Percentiles rank a stretch among this genome's conserved stretches.
Conservation (phyloP, 2,113 vertebrate genomes). For the Macquaria ambigua region DNA sequence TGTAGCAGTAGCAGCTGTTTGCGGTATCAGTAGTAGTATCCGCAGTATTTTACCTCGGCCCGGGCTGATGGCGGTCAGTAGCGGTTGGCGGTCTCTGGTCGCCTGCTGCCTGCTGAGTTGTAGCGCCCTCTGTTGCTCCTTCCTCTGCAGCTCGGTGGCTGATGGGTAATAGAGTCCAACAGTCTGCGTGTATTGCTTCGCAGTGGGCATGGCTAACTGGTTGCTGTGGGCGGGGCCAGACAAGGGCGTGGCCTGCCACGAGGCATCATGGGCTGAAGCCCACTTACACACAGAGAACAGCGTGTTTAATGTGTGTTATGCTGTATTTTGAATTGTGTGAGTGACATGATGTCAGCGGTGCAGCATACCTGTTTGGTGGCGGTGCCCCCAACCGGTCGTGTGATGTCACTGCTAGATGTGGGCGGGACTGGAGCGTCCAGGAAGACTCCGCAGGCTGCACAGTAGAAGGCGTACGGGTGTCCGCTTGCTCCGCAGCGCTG, state of each 20-base stretch:
- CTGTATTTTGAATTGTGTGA: neutral
- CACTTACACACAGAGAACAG: neutral
- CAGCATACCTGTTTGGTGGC: constrained; percentile 9
- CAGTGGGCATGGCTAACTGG: constrained; percentile 58
- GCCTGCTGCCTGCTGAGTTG: constrained; percentile 84
- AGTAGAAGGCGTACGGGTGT: constrained; percentile 85
- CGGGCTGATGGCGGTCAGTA: constrained; percentile 90
- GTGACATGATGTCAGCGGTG: neutral
- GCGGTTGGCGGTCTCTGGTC: constrained; percentile 84
- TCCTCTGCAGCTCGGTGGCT: constrained; percentile 85
- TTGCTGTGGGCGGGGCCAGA: constrained; percentile 37
- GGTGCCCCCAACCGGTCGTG: neutral
- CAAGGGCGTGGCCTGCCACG: constrained; percentile 77
- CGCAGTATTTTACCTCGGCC: constrained; percentile 86
- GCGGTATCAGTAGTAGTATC: neutral
- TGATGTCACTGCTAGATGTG: constrained; percentile 25
- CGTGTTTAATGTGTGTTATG: neutral
- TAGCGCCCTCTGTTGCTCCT: constrained; percentile 78
- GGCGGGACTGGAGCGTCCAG: constrained; percentile 78
- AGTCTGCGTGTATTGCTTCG: constrained; percentile 89
- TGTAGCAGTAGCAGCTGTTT: too few species aligned
- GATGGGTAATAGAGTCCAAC: constrained; percentile 93
- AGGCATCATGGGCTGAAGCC: constrained; percentile 41
- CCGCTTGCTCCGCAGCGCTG: constrained; percentile 87
- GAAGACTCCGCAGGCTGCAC: constrained; percentile 87